Conservation (phyloP, 2,797 vertebrate genomes). For the Vireo griseus region DNA sequence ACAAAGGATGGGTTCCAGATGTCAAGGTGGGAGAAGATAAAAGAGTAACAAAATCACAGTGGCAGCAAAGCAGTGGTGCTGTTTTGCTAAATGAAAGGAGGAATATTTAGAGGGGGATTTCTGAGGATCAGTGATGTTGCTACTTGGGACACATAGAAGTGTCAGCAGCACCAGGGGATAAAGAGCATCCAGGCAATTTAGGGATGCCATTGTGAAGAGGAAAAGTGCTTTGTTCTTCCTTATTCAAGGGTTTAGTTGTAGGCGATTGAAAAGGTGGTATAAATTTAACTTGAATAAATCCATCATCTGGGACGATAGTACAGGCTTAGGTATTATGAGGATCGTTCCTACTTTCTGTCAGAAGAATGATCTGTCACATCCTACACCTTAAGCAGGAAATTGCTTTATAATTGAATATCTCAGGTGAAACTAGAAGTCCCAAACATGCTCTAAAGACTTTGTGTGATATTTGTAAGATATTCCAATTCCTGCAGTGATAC, state of each 20-base stretch:
- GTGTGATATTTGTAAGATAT: neutral
- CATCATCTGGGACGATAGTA: neutral
- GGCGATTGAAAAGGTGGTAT: neutral
- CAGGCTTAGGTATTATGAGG: constrained; percentile 14
- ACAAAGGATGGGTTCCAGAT: neutral
- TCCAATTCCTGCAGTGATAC: neutral
- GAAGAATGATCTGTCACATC: neutral
- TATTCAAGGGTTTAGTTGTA: constrained; percentile 31
- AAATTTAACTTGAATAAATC: constrained; percentile 24
- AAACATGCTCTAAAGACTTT: neutral
- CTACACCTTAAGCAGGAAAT: neutral
- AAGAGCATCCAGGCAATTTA: neutral
- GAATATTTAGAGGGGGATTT: neutral
- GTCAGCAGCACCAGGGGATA: neutral
- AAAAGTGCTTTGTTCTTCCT: neutral
- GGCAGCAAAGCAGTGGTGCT: neutral
- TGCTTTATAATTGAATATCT: neutral
- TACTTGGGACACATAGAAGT: neutral
- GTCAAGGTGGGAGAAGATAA: neutral
- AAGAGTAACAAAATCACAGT: neutral
- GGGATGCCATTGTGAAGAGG: neutral
- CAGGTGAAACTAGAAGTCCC: neutral
- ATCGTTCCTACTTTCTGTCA: constrained; percentile 33
- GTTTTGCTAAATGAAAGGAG: neutral
- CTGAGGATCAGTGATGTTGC: neutral